Conservation (phyloP, 2,888 invertebrate species). For the Cerastis rubricosa region DNA sequence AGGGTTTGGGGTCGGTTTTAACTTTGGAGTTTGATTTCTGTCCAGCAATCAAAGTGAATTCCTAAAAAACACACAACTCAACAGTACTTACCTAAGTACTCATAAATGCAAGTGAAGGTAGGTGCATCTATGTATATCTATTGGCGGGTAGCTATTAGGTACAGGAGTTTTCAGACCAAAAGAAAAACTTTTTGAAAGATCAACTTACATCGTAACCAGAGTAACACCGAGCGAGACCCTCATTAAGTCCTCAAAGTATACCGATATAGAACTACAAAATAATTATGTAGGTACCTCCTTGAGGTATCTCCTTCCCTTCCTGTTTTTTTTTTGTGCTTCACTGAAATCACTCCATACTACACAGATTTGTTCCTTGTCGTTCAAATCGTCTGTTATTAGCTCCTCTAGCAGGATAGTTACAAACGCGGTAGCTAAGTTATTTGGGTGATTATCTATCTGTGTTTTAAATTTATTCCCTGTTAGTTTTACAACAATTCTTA, state of each 20-base stretch:
- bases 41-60: not conserved
- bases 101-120: not conserved
- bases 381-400: too few species aligned
- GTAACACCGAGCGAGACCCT: not conserved
- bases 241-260: not conserved
- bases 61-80: not conserved
- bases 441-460: too few species aligned
- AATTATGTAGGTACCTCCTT: not conserved
- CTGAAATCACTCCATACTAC: too few species aligned
- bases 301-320: too few species aligned
- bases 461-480: too few species aligned
- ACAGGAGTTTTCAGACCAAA: not conserved
- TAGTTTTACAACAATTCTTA: too few species aligned
- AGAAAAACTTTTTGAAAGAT: not conserved
- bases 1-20: not conserved
- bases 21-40: constrained; percentile 12
- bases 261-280: not conserved
- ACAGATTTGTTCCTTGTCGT: too few species aligned
- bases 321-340: too few species aligned
- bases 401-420: too few species aligned
- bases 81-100: not conserved
- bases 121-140: not conserved
- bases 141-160: not conserved
- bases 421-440: too few species aligned
- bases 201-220: not conserved